Evolutionary conservation across 2,888 invertebrate genomes (phyloP).

Genomic region (Rhyacophila evoluta): DNA sequence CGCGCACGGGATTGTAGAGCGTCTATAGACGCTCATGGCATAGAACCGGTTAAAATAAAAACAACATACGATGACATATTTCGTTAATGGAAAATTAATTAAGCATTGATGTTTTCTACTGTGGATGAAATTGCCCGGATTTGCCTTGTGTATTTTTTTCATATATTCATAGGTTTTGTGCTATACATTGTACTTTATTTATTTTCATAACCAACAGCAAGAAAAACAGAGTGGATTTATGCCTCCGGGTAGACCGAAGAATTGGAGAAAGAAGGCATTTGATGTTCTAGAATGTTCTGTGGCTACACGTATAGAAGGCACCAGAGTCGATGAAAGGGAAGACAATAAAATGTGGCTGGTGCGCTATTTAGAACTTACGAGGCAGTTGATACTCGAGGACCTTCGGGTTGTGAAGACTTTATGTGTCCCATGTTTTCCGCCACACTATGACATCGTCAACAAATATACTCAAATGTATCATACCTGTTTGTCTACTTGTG

Average conservation of each 20-base stretch:
- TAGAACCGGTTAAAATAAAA: no score
- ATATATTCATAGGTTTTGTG: no score
- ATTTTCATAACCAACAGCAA: constrained; percentile 64
- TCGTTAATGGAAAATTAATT: no score
- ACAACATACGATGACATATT: no score
- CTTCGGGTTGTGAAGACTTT: constrained; percentile 90
- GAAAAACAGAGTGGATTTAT: constrained; percentile 87
- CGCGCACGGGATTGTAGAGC: no score
- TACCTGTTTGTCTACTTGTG: constrained; percentile 82
- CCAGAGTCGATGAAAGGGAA: constrained; percentile 90
- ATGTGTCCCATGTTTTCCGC: constrained; percentile 95
- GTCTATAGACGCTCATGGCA: no score
- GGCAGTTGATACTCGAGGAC: constrained; percentile 91
- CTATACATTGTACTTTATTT: no score
- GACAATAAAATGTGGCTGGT: constrained; percentile 97
- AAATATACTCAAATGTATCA: constrained; percentile 96
- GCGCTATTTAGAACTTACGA: constrained; percentile 88
- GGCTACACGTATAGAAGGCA: constrained; percentile 90
- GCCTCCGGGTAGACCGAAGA: constrained; percentile 94
- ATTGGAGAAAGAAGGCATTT: constrained; percentile 89
- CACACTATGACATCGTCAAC: constrained; percentile 92
- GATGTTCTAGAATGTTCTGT: constrained; percentile 84
- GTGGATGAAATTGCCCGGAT: no score
- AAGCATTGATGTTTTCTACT: no score
- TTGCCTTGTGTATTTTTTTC: no score